Percentiles rank a stretch among this genome's conserved stretches.
phyloP scores from a whole-genome alignment of 2,797 vertebrate species.

The Tachyglossus aculeatus region DNA sequence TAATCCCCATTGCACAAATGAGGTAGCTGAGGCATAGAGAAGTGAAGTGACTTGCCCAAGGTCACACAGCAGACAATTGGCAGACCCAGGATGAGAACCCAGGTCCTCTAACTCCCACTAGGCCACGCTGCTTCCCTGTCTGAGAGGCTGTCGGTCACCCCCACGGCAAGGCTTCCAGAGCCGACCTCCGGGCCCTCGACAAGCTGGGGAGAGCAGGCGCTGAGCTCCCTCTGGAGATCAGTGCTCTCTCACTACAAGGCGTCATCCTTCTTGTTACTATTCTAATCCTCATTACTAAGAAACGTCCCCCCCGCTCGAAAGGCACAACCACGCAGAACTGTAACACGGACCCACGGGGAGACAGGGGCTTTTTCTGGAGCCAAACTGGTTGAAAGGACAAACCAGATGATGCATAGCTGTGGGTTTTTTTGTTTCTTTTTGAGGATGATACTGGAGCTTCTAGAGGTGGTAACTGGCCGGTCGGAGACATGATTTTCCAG shows the following conservation, averaged over 20 bases:
- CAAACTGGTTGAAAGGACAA: slow-evolving; percentile 27
- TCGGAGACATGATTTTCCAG: too few relatives aligned
- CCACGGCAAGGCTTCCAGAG: background rate
- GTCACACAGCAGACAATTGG: too few relatives aligned
- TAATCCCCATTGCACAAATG: too few relatives aligned
- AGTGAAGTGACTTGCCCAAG: too few relatives aligned
- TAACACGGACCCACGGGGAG: slow-evolving; percentile 22
- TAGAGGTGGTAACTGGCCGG: too few relatives aligned
- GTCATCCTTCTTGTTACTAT: slow-evolving; percentile 54
- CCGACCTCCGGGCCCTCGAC: background rate
- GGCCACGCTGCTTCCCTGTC: too few relatives aligned
- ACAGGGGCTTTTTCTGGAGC: slow-evolving; percentile 32
- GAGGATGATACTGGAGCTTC: too few relatives aligned
- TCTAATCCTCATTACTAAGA: slow-evolving; percentile 63
- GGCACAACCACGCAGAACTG: slow-evolving; percentile 18
- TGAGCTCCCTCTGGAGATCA: background rate
- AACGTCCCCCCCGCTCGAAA: slow-evolving; percentile 32
- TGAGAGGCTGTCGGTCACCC: background rate
- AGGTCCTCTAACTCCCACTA: too few relatives aligned
- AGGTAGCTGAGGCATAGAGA: too few relatives aligned
- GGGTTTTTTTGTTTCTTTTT: too few relatives aligned
- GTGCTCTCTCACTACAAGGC: slow-evolving; percentile 16
- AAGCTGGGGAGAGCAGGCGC: background rate
- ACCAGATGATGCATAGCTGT: too few relatives aligned
- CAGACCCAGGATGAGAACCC: too few relatives aligned